These are phyloP conservation scores for Meloidogyne chitwoodi DNA, from an alignment of 1,140 invertebrate genomes.

Conservation along the genomic window DNA sequence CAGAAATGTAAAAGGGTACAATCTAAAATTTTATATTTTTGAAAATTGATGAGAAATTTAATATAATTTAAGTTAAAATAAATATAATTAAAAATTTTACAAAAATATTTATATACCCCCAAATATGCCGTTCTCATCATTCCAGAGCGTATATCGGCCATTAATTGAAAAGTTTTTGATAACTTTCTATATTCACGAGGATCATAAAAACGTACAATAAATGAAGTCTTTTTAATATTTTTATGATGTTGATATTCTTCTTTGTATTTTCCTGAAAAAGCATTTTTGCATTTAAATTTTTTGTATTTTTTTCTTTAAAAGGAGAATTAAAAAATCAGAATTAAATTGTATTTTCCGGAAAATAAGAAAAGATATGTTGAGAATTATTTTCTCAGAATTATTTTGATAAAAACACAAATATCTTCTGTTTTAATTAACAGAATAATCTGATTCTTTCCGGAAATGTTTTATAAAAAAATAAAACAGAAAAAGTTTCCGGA, in stretches of 20 bases:
- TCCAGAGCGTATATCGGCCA: constrained; percentile 53
- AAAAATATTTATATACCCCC: constrained; percentile 15
- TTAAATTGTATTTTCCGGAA: too few relatives aligned
- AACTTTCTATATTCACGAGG: constrained; percentile 49
- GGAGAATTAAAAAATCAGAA: too few relatives aligned
- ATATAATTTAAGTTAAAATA: not conserved
- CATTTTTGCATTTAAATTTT: not conserved
- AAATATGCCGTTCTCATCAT: constrained; percentile 53
- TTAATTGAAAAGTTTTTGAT: constrained; percentile 48
- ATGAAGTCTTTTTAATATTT: constrained; percentile 20
- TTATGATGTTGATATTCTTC: not conserved
- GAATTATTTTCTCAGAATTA: not conserved
- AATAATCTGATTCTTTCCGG: too few relatives aligned
- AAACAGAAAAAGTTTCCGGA: too few relatives aligned
- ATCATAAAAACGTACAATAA: constrained; percentile 38
- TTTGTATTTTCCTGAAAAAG: not conserved
- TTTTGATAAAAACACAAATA: not conserved
- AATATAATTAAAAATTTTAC: not conserved
- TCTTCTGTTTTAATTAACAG: too few relatives aligned
- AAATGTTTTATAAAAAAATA: not conserved
- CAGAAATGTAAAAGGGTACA: constrained; percentile 41
- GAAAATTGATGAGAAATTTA: too few relatives aligned
- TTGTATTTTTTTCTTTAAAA: not conserved
- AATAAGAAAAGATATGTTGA: not conserved
- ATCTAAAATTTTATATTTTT: constrained; percentile 6